A percentile compares a stretch with the other conserved stretches of the same genome.
Conservation (phyloP, 2,797 vertebrate genomes). For the Taeniopygia guttata region DNA sequence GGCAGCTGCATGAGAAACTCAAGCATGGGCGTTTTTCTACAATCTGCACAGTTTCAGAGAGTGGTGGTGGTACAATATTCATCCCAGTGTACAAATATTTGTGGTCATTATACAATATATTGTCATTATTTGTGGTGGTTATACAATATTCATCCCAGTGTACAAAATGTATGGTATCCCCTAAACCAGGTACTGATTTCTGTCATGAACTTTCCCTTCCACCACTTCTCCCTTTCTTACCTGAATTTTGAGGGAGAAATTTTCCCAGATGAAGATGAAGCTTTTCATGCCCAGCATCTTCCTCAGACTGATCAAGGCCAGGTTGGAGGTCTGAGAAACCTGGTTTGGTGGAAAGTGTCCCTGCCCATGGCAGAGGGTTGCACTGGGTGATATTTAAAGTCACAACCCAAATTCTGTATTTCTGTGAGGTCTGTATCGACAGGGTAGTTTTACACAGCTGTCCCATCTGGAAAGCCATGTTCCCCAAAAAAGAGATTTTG, state of each 20-base stretch:
- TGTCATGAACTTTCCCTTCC: background rate
- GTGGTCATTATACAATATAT: no score
- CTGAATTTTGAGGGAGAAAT: background rate
- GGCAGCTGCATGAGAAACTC: background rate
- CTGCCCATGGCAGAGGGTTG: background rate
- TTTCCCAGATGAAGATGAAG: background rate
- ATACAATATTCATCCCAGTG: background rate
- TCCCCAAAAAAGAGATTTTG: background rate
- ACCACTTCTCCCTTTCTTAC: background rate
- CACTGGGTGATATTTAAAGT: background rate
- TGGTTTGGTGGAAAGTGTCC: background rate
- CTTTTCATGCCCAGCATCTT: background rate
- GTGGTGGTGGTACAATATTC: background rate
- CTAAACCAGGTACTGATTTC: background rate
- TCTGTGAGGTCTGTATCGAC: accelerated
- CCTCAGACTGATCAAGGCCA: background rate
- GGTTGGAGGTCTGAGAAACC: no score
- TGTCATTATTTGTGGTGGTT: no score
- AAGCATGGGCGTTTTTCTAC: background rate
- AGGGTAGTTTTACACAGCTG: background rate
- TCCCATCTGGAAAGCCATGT: background rate
- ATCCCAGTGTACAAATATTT: no score
- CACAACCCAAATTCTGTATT: background rate
- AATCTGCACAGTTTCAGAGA: background rate
- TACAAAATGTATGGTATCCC: background rate